These are phyloP conservation scores for Lepidochitona cinerea DNA, from an alignment of 2,888 invertebrate species.

Conservation along the genomic window DNA sequence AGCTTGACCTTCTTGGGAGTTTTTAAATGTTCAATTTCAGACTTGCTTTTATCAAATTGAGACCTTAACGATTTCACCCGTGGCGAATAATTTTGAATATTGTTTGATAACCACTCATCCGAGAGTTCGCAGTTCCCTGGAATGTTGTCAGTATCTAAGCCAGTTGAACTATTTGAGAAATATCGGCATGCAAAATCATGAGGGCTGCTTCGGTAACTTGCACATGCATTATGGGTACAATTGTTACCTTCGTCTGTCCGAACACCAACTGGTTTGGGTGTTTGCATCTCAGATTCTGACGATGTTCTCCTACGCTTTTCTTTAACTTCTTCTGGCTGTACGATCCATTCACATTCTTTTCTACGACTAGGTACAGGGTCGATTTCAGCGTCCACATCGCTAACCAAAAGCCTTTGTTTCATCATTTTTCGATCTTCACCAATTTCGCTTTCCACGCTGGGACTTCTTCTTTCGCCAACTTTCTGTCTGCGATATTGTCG, in stretches of 20 bases:
- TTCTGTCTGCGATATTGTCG: conserved; percentile 37
- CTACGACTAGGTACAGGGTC: not conserved
- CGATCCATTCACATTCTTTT: conserved; percentile 35
- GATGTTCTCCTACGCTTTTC: conserved; percentile 9
- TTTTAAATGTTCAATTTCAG: no score
- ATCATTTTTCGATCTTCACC: conserved; percentile 6
- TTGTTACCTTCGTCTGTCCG: not conserved
- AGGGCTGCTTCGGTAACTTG: no score
- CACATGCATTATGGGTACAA: no score
- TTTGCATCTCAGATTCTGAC: not conserved
- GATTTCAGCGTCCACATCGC: conserved; percentile 6
- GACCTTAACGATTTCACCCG: no score
- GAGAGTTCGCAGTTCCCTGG: no score
- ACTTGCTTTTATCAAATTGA: no score
- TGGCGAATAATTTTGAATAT: no score
- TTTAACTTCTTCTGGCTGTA: conserved; percentile 21
- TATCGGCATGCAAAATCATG: no score
- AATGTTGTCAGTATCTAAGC: no score
- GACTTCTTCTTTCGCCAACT: not conserved
- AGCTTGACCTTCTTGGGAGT: no score
- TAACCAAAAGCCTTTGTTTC: conserved; percentile 1
- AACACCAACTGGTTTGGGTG: not conserved
- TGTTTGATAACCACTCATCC: no score
- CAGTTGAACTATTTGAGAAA: no score
- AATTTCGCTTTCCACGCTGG: not conserved